phyloP scores from a whole-genome alignment of 2,113 vertebrate genomes.

The Poeciliopsis occidentalis region DNA sequence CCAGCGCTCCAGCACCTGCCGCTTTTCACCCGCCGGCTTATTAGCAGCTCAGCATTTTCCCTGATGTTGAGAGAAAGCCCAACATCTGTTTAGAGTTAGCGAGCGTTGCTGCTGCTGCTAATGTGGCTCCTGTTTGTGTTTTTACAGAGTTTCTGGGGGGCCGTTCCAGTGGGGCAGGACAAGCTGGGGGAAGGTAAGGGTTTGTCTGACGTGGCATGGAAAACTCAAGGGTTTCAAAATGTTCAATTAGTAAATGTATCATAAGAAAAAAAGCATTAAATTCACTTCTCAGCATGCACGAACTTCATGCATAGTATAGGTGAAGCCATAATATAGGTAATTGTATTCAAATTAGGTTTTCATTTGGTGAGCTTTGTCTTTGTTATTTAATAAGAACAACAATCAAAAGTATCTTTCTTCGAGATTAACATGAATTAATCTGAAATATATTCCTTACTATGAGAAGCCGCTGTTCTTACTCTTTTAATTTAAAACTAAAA shows the following conservation, averaged over 20 bases:
- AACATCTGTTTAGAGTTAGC: conserved; percentile 71
- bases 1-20: conserved; percentile 64
- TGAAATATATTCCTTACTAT: no score
- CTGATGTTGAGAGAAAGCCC: conserved; percentile 42
- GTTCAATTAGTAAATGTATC: background rate
- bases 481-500: no score
- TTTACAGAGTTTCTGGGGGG: conserved; percentile 80
- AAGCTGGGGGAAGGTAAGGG: conserved; percentile 73
- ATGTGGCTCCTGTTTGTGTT: conserved; percentile 61
- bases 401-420: no score
- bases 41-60: conserved; percentile 71
- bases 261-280: background rate
- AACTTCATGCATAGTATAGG: background rate
- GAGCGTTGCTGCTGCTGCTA: conserved; percentile 56
- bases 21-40: conserved; percentile 52
- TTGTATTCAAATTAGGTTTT: no score
- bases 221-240: background rate
- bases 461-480: no score
- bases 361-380: no score
- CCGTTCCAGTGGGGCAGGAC: conserved; percentile 73
- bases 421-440: no score
- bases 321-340: no score
- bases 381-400: no score
- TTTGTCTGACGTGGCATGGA: conserved; percentile 17
- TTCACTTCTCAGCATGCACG: background rate